These are phyloP conservation scores for Copidosoma floridanum DNA, from an alignment of 1,140 invertebrate genomes.

Conservation along the genomic window DNA sequence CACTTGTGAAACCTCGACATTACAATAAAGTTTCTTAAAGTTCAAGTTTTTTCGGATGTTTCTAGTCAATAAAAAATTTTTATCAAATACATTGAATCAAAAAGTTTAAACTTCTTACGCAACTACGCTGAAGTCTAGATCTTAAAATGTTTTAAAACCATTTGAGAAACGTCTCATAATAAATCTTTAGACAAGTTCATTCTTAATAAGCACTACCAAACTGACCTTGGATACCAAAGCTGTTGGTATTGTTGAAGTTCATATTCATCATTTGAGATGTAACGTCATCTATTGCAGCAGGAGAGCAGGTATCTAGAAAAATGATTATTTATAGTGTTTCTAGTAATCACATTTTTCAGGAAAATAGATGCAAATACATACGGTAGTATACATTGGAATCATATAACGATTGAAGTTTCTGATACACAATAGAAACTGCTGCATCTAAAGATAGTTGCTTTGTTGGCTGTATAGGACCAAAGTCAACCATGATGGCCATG, in stretches of 20 bases:
- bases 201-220: conserved; percentile 5
- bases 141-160: not conserved
- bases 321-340: not conserved
- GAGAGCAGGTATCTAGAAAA: conserved; percentile 6
- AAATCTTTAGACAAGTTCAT: no score
- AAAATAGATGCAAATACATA: not conserved
- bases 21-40: no score
- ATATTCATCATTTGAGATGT: conserved; percentile 19
- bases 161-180: not conserved
- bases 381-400: no score
- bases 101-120: no score
- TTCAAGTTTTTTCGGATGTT: no score
- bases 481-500: conserved; percentile 28
- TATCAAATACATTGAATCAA: no score
- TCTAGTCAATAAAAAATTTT: no score
- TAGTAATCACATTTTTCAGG: not conserved
- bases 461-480: conserved; percentile 28
- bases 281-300: not conserved
- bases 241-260: conserved; percentile 2
- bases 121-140: no score
- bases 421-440: conserved; percentile 29
- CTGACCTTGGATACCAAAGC: not conserved
- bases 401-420: conserved; percentile 20
- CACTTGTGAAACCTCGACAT: no score
- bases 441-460: conserved; percentile 30